Evolutionary conservation across 2,888 invertebrate genomes (phyloP).

Genomic region (Anarsia innoxiella): DNA sequence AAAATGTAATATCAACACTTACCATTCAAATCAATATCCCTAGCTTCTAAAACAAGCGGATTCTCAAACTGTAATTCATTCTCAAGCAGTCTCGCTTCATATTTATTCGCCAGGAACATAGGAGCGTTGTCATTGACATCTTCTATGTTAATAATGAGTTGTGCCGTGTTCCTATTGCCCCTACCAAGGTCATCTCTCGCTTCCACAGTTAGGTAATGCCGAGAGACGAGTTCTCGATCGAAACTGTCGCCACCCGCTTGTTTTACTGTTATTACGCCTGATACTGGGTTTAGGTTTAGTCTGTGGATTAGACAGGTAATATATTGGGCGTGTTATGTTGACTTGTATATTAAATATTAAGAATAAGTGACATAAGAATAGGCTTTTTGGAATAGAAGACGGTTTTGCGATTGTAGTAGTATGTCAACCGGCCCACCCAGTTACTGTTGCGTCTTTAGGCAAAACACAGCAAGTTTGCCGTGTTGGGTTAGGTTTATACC

Average conservation of each 20-base stretch:
- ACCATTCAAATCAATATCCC: constrained; percentile 91
- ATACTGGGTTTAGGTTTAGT: constrained; percentile 83
- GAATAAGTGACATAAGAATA: too few species aligned
- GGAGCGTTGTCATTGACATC: constrained; percentile 95
- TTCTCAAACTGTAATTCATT: constrained; percentile 87
- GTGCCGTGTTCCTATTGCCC: constrained; percentile 87
- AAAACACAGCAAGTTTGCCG: too few species aligned
- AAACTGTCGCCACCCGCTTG: constrained; percentile 83
- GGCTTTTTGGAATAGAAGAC: too few species aligned
- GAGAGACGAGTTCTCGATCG: constrained; percentile 88
- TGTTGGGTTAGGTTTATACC: too few species aligned
- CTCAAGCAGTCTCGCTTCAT: constrained; percentile 88
- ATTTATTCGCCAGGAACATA: constrained; percentile 85
- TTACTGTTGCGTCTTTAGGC: too few species aligned
- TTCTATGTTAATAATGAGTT: constrained; percentile 86
- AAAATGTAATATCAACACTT: constrained; percentile 16
- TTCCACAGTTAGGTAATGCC: constrained; percentile 91
- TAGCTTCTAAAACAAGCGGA: constrained; percentile 84
- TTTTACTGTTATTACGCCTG: constrained; percentile 90
- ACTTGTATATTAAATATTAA: too few species aligned
- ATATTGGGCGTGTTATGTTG: too few species aligned
- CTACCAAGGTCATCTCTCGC: constrained; percentile 91
- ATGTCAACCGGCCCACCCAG: too few species aligned
- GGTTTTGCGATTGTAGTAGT: too few species aligned
- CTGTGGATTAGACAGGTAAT: constrained; percentile 73